These are phyloP conservation scores for Eupelmus urozonus DNA, from an alignment of 2,888 invertebrate genomes.

Conservation along the genomic window DNA sequence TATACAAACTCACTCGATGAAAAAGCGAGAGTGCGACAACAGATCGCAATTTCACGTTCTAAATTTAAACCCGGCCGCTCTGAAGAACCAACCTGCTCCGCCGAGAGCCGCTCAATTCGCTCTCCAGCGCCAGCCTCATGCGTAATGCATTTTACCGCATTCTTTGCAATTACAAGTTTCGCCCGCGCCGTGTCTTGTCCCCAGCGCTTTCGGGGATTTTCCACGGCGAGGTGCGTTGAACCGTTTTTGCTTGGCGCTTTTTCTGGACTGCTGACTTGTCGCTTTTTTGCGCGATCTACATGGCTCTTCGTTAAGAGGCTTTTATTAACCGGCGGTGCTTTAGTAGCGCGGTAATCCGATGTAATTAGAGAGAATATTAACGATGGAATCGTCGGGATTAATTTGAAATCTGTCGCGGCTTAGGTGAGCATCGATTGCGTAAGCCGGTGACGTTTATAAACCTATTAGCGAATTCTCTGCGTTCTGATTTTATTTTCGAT, in stretches of 20 bases:
- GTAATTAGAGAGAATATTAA: too few relatives aligned
- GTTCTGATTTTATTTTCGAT: too few relatives aligned
- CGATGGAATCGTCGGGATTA: too few relatives aligned
- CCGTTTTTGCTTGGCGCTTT: conserved; percentile 22
- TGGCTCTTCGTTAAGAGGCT: too few relatives aligned
- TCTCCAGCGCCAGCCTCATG: neutral
- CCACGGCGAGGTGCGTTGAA: conserved; percentile 45
- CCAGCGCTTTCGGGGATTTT: conserved; percentile 38
- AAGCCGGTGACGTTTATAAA: neutral
- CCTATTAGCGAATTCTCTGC: neutral
- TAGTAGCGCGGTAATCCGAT: too few relatives aligned
- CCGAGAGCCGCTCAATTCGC: neutral
- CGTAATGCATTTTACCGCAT: conserved; percentile 47
- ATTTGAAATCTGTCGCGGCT: too few relatives aligned
- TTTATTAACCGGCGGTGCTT: too few relatives aligned
- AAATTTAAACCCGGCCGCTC: neutral
- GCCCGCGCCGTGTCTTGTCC: neutral
- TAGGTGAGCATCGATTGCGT: too few relatives aligned
- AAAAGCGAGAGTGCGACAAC: neutral
- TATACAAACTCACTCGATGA: neutral
- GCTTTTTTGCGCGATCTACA: too few relatives aligned
- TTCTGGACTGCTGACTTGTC: too few relatives aligned
- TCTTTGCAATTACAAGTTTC: conserved; percentile 47
- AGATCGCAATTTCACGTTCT: neutral
- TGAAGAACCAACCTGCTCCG: neutral